Percentiles rank a stretch among this genome's conserved stretches.
phyloP scores from a whole-genome alignment of 2,797 vertebrate species.

The Aselliscus stoliczkanus region DNA sequence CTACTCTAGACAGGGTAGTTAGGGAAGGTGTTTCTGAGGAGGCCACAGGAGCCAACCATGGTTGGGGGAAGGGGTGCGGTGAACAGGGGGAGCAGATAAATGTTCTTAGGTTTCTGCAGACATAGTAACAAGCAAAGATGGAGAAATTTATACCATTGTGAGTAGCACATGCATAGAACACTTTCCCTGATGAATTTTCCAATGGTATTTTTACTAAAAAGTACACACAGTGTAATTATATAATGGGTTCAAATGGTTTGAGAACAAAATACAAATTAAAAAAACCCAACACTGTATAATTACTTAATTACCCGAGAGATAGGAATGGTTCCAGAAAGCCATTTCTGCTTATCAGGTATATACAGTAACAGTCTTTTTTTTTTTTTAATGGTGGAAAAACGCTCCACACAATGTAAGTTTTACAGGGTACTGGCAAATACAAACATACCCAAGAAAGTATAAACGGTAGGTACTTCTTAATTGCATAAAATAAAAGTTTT shows the following conservation, averaged over 20 bases:
- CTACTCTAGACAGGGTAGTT: not conserved
- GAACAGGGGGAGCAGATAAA: not conserved
- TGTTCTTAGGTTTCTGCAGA: not conserved
- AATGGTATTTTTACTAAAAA: constrained; percentile 48
- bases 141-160: not conserved
- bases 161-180: not conserved
- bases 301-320: constrained; percentile 58
- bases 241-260: constrained; percentile 63
- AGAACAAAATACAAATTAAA: constrained; percentile 60
- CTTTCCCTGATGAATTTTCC: constrained; percentile 46
- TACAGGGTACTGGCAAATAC: constrained; percentile 33
- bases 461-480: constrained; percentile 30
- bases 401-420: constrained; percentile 33
- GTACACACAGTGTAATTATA: constrained; percentile 44
- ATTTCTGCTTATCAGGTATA: constrained; percentile 50
- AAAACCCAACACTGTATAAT: constrained; percentile 37
- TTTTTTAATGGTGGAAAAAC: constrained; percentile 10
- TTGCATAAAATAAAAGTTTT: constrained; percentile 50
- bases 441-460: constrained; percentile 30
- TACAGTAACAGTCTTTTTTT: not conserved
- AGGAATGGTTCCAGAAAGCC: constrained; percentile 48
- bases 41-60: not conserved
- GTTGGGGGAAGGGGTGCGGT: not conserved
- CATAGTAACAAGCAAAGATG: not conserved
- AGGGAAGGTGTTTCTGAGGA: not conserved